A percentile compares a stretch with the other conserved stretches of the same genome.
These are phyloP conservation scores for Gonocerus acuteangulatus DNA, from an alignment of 2,888 invertebrate genomes.

Conservation along the genomic window DNA sequence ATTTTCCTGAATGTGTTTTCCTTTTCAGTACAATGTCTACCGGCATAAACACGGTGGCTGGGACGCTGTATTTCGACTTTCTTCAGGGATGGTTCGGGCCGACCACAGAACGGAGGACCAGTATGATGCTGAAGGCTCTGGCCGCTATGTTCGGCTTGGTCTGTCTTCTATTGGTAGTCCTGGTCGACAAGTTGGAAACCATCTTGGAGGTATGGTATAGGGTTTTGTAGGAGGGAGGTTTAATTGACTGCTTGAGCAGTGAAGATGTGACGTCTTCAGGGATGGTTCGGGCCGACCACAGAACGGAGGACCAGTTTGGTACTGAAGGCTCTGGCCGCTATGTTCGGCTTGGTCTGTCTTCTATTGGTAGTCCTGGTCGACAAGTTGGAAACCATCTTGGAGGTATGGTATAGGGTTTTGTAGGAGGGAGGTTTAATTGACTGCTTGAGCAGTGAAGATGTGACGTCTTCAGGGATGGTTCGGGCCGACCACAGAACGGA, in stretches of 20 bases:
- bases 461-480: slow-evolving; percentile 51
- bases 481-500: slow-evolving; percentile 48
- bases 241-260: too few species aligned
- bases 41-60: slow-evolving; percentile 55
- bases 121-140: slow-evolving; percentile 53
- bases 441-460: too few species aligned
- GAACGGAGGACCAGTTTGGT: slow-evolving; percentile 51
- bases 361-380: slow-evolving; percentile 42
- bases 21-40: slow-evolving; percentile 55
- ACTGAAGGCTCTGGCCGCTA: slow-evolving; percentile 52
- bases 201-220: slow-evolving; percentile 34
- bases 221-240: too few species aligned
- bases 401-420: too few species aligned
- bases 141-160: slow-evolving; percentile 50
- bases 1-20: too few species aligned
- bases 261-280: too few species aligned
- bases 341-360: slow-evolving; percentile 49
- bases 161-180: slow-evolving; percentile 44
- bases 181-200: slow-evolving; percentile 38
- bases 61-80: slow-evolving; percentile 59
- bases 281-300: slow-evolving; percentile 48
- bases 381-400: slow-evolving; percentile 37
- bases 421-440: too few species aligned
- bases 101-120: slow-evolving; percentile 49
- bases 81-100: slow-evolving; percentile 50